Evolutionary conservation across 2,113 vertebrate species (phyloP).

Genomic region (Corythornis vintsioides): DNA sequence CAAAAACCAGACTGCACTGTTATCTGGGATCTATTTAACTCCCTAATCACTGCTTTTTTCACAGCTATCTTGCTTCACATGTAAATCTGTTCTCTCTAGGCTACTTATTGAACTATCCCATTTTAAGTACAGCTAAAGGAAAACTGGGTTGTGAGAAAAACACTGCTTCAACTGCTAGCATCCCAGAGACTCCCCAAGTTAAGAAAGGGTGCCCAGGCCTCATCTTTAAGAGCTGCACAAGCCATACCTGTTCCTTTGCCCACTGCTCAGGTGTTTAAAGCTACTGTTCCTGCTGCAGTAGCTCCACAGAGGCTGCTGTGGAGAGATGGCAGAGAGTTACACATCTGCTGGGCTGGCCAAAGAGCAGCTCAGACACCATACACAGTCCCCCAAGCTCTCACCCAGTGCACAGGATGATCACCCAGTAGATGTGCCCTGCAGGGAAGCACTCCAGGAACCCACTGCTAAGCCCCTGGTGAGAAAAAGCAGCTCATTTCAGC

Average conservation of each 20-base stretch:
- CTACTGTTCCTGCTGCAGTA: background rate
- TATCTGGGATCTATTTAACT: background rate
- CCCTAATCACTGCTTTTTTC: background rate
- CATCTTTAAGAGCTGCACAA: rapidly evolving
- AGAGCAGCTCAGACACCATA: background rate
- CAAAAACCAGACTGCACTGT: background rate
- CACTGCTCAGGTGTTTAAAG: background rate
- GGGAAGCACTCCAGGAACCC: background rate
- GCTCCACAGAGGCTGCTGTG: background rate
- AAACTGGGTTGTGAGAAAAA: background rate
- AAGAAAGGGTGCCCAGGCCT: background rate
- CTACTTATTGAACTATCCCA: background rate
- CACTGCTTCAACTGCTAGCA: background rate
- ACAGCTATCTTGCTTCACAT: background rate
- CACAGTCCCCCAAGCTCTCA: background rate
- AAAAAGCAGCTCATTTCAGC: background rate
- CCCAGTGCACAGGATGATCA: background rate
- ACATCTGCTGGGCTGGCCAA: background rate
- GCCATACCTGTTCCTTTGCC: background rate
- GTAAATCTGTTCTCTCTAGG: background rate
- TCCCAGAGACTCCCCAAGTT: background rate
- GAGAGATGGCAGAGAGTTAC: background rate
- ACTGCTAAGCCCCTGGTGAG: background rate
- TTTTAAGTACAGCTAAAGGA: background rate
- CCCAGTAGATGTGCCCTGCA: background rate